Percentiles rank a stretch among this genome's conserved stretches.
phyloP scores from a whole-genome alignment of 2,888 invertebrate genomes.

The Dolichopus griseipennis region DNA sequence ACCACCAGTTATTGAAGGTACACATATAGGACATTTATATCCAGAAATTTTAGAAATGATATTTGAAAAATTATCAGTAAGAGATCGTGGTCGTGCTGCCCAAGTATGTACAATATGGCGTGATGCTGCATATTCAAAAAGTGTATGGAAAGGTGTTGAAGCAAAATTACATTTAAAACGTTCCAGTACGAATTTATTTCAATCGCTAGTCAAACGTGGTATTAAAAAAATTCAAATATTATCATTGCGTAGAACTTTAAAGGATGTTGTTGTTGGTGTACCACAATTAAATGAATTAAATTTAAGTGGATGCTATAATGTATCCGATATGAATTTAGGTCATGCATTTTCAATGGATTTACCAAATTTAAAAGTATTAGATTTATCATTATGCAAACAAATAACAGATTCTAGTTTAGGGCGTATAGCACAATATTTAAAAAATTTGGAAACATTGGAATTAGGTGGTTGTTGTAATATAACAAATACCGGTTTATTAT shows the following conservation, averaged over 20 bases:
- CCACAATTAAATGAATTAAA: slow-evolving; percentile 81
- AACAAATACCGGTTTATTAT: slow-evolving; percentile 75
- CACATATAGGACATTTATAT: slow-evolving; percentile 79
- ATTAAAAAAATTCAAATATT: slow-evolving; percentile 83
- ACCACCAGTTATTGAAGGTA: slow-evolving; percentile 49
- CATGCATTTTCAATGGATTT: slow-evolving; percentile 72
- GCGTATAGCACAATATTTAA: slow-evolving; percentile 73
- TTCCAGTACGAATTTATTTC: slow-evolving; percentile 75
- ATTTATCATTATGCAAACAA: slow-evolving; percentile 89
- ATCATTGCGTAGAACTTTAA: slow-evolving; percentile 69
- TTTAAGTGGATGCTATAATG: slow-evolving; percentile 87
- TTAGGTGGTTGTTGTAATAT: slow-evolving; percentile 87
- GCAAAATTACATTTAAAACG: slow-evolving; percentile 80
- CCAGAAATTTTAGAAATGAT: slow-evolving; percentile 89
- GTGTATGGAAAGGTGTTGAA: slow-evolving; percentile 90
- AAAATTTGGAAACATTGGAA: slow-evolving; percentile 78
- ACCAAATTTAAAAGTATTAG: slow-evolving; percentile 67
- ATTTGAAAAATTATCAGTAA: slow-evolving; percentile 78
- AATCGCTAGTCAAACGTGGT: slow-evolving; percentile 76
- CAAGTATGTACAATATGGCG: slow-evolving; percentile 85
- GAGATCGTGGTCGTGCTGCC: slow-evolving; percentile 82
- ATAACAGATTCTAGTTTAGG: slow-evolving; percentile 84
- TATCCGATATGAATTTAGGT: slow-evolving; percentile 75
- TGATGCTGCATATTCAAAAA: slow-evolving; percentile 84
- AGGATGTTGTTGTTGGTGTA: slow-evolving; percentile 77